Base-by-base conservation (phyloP, 92 coral and sea anemone species). In the Paragorgia papillata region DNA sequence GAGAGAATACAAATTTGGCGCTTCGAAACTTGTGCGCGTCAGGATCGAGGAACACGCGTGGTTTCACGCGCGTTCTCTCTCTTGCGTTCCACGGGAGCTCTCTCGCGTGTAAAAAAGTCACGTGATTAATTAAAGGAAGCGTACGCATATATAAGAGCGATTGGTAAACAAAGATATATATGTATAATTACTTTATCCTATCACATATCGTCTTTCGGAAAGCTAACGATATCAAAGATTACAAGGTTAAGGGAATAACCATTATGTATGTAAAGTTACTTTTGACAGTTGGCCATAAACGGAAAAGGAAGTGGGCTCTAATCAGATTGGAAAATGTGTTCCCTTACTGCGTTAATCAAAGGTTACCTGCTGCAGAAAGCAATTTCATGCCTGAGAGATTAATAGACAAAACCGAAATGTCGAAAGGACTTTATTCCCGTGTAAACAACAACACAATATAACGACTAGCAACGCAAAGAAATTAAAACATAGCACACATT, bases 1-100 rank as follows among this genome's bases (percentile, higher is more conserved):
- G 7, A n/a, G n/a, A n/a, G 48, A 48, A 68, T 46, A 68, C 75
- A 48, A 68, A 68, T 44, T 68, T 68, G 75, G 75, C 75, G 75
- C 75, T 68, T 68, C 75, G 37, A 44, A 14, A 57, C 32, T 7
- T 15, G 53, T 15, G 53, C n/a, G 53, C 14, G 53, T 7, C 53
- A 46, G 10, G 14, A 7, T 46, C 53, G 53, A 2, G 53, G 2
- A 46, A n/a, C 75, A 27, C 75, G 58, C 75, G 75, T 31, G 40
- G 17, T 14, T 8, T 39, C 59, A 43, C 57, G 55, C 73, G 73
- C 20, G 73, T 7, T 39, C n/a, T n/a, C n/a, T n/a, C n/a, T n/a
- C n/a, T n/a, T n/a, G n/a, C n/a, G n/a, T n/a, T n/a, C n/a, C n/a
- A n/a, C n/a, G n/a, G n/a, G n/a, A n/a, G n/a, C n/a, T n/a, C n/a